Conservation (phyloP, 2,888 invertebrate genomes). For the Cheilosia soror region DNA sequence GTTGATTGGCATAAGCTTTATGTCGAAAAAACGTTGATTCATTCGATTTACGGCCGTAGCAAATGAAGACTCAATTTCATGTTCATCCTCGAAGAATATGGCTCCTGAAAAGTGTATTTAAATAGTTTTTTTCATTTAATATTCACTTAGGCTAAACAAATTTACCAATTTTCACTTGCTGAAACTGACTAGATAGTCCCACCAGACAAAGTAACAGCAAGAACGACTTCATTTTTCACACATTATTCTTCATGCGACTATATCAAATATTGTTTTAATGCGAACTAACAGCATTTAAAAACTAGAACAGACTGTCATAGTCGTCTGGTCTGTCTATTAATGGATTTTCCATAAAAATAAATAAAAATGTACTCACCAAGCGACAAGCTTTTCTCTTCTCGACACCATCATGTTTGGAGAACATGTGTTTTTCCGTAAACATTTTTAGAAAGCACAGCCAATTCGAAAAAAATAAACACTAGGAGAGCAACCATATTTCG, state of each 20-base stretch:
- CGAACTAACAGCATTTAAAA: constrained; percentile 79
- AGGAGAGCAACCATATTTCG: too few relatives aligned
- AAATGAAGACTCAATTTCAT: constrained; percentile 86
- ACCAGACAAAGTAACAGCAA: constrained; percentile 27
- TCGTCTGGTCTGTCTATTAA: constrained; percentile 32
- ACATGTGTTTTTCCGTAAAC: constrained; percentile 44
- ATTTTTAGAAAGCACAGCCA: neutral
- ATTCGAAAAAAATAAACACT: neutral
- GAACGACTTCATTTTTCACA: constrained; percentile 46
- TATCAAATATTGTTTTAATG: constrained; percentile 26
- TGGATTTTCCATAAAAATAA: constrained; percentile 33
- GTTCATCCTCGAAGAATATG: constrained; percentile 85
- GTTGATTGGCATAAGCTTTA: constrained; percentile 81
- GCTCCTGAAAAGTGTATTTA: constrained; percentile 78
- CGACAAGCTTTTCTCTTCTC: constrained; percentile 4
- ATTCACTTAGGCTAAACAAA: too few relatives aligned
- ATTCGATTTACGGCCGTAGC: constrained; percentile 85
- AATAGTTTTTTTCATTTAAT: neutral
- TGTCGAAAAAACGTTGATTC: constrained; percentile 79
- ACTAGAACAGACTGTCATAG: constrained; percentile 78
- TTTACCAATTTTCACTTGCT: constrained; percentile 63
- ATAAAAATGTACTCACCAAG: constrained; percentile 27
- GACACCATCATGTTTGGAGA: constrained; percentile 31
- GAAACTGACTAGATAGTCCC: constrained; percentile 29
- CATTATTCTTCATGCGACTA: neutral